Conservation (phyloP, 2,113 vertebrate species). For the Theropithecus gelada region DNA sequence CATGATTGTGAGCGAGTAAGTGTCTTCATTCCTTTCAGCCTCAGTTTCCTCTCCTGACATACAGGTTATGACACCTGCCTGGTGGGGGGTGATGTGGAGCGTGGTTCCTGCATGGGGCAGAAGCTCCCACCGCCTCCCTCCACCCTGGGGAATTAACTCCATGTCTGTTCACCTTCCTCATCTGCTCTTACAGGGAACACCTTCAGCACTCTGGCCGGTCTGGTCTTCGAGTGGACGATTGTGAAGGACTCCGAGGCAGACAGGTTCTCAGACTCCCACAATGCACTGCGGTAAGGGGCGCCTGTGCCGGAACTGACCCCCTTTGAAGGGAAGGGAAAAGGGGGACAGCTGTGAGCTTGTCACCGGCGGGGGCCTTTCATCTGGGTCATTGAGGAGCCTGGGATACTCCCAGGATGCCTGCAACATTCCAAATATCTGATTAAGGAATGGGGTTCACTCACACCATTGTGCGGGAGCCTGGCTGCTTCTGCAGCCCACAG, state of each 20-base stretch:
- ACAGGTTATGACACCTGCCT: neutral
- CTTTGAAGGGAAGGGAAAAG: accelerated
- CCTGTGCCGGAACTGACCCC: neutral
- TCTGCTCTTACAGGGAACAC: slow-evolving; percentile 90
- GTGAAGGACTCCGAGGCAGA: slow-evolving; percentile 91
- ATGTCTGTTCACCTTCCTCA: neutral
- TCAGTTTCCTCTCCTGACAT: neutral
- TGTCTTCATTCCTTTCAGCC: neutral
- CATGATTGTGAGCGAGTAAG: neutral
- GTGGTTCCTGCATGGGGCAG: neutral
- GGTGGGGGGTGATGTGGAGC: neutral
- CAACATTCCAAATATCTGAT: too few relatives aligned
- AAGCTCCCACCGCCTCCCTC: neutral
- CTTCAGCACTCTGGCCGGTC: slow-evolving; percentile 95
- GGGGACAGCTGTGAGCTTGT: accelerated
- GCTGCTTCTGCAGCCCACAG: neutral
- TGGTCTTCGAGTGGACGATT: slow-evolving; percentile 96
- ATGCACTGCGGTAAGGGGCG: slow-evolving; percentile 88
- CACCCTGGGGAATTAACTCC: neutral
- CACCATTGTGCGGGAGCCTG: accelerated
- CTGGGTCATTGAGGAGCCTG: neutral
- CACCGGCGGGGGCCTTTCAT: accelerated
- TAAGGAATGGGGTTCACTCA: accelerated
- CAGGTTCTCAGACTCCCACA: slow-evolving; percentile 92
- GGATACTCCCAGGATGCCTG: neutral